Base-by-base conservation (phyloP, 2,797 vertebrate species). In the Ibycter americanus region DNA sequence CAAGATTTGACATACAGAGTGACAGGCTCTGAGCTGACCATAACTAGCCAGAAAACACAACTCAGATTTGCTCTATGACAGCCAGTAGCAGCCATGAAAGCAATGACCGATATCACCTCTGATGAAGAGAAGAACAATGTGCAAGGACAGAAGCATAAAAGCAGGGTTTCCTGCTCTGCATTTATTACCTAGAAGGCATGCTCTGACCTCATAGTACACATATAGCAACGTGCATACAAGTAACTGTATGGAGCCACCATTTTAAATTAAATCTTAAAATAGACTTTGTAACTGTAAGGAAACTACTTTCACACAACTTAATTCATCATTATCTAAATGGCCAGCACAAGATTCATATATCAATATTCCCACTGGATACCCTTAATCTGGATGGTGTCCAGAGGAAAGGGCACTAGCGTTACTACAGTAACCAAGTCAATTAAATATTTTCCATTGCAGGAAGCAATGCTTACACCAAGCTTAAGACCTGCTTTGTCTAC, bases 311-410 rank as follows among this genome's bases (percentile, higher is more conserved):
- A 76, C 0, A 1, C 38, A 68, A 18, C 2, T 5, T 51, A 23
- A 47, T 31, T 82, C 22, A 55, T n/a, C 38, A n/a, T 23, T 26
- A 70, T 3, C 15, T 73, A 34, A 78, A 65, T 6, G 40, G n/a
- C 8, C 38, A n/a, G 44, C 19, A 67, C 15, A 73, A 89, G 34
- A 21, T 40, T 83, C 62, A 59, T 20, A 19, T 14, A 61, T 18
- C 27, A 55, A 0, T 9, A 7, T 9, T 68, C 40, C 59, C 3
- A 0, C 38, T 65, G 27, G 21, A 49, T 34, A 68, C 14, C 7
- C 25, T 36, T 76, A 42, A n/a, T 34, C 36, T 3, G 3, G 14
- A 14, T n/a, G 19, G 8, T 25, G 59, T 26, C 31, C 51, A 8
- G 3, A 82, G 31, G 17, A 92, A 56, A 54, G 7, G 27, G 15